Base-by-base conservation (phyloP, 2,797 vertebrate genomes). In the Cercopithecus diana region DNA sequence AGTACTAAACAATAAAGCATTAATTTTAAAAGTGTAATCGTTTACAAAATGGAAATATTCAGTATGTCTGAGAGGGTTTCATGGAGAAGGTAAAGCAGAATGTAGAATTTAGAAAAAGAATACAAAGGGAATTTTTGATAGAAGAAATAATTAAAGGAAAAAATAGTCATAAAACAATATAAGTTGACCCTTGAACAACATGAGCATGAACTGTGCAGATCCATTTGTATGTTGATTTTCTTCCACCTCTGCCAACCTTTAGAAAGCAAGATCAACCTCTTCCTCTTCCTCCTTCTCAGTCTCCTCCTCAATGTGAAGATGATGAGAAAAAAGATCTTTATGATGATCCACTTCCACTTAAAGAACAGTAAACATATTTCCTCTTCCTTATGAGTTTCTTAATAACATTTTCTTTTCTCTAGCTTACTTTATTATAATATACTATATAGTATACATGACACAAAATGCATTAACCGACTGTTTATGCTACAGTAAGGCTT, bases 121-220 rank as follows among this genome's bases (percentile, higher is more conserved):
- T 50, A 80, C 20, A 39, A 84, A 30, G 12, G 48, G 4, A 77
- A 93, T 79, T 90, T 85, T 36, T 86, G 19, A 83, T 7, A 55
- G 4, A 88, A 88, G 26, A 90, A 93, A 92, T 30, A 92, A 26
- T 41, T 72, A 64, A 80, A 90, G 81, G 8, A 93, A 82, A 92
- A 33, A 92, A 72, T 20, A 89, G 26, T 13, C 70, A 52, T 11
- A 57, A 72, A 92, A 77, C 28, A 95, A 82, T 84, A 87, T 43
- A 75, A 55, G n/a, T 55, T 81, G 22, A 55, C 12, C 20, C n/a
- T 81, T 55, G 19, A 81, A 55, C 50, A 55, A 80, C 50, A 39
- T 55, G n/a, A 22, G 13, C 4, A 36, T 26, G 22, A 81, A 81
- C n/a, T 81, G 50, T 11, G 13, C 19, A 55, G 50, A n/a, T 39